These are phyloP conservation scores for Cyanistes caeruleus DNA, from an alignment of 2,113 vertebrate species.

Conservation along the genomic window DNA sequence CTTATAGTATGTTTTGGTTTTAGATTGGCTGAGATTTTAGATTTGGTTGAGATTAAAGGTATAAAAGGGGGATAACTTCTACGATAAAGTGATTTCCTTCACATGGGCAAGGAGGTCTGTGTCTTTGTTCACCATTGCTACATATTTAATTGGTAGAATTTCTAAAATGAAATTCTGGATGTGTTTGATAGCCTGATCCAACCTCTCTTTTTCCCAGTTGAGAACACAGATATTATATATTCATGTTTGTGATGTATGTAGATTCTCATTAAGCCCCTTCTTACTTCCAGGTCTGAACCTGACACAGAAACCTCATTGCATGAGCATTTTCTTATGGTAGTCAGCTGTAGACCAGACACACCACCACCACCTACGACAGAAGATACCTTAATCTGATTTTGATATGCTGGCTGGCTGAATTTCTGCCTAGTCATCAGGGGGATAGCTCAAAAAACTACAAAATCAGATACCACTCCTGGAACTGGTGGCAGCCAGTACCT, in stretches of 20 bases:
- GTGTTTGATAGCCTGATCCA: background rate
- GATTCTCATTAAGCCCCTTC: background rate
- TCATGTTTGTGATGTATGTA: accelerated
- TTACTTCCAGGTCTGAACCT: background rate
- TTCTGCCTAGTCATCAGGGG: background rate
- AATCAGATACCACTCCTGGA: background rate
- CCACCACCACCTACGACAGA: background rate
- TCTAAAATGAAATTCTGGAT: background rate
- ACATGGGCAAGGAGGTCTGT: no score
- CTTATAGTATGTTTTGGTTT: no score
- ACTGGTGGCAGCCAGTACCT: background rate
- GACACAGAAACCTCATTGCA: background rate
- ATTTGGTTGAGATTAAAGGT: no score
- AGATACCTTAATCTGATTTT: background rate
- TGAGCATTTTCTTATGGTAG: background rate
- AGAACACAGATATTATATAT: background rate
- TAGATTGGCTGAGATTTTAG: no score
- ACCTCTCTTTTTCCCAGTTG: background rate
- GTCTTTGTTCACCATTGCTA: no score
- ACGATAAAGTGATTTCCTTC: no score
- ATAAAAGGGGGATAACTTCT: no score
- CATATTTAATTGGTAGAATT: background rate
- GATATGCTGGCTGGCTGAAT: background rate
- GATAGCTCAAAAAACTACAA: background rate
- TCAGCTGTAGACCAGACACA: background rate